Percentiles rank a stretch among this genome's conserved stretches.
These are phyloP conservation scores for Trypoxylon attenuatum DNA, from an alignment of 2,888 invertebrate genomes.

Conservation along the genomic window DNA sequence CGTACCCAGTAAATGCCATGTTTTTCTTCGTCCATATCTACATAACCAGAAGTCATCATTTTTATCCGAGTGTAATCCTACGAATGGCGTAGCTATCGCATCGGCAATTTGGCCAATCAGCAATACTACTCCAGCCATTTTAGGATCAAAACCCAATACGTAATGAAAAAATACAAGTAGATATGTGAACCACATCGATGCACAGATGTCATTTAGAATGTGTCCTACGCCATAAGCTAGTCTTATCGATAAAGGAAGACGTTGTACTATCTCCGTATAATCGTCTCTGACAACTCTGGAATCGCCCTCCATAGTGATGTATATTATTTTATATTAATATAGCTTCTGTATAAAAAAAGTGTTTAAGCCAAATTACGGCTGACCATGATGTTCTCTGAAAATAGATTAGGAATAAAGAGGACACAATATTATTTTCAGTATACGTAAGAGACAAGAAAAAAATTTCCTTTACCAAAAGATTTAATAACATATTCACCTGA, in stretches of 20 bases:
- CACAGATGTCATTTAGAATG: slow-evolving; percentile 93
- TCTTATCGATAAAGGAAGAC: slow-evolving; percentile 72
- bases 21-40: slow-evolving; percentile 87
- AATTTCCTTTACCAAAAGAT: too few relatives aligned
- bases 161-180: slow-evolving; percentile 87
- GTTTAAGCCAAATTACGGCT: too few relatives aligned
- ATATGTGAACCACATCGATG: slow-evolving; percentile 96
- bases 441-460: too few relatives aligned
- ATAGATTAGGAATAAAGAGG: too few relatives aligned
- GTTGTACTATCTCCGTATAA: slow-evolving; percentile 75
- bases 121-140: slow-evolving; percentile 79
- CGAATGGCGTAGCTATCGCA: slow-evolving; percentile 90
- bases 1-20: slow-evolving; percentile 92
- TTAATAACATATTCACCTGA: too few relatives aligned
- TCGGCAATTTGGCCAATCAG: slow-evolving; percentile 91
- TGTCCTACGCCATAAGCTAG: slow-evolving; percentile 88
- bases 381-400: too few relatives aligned
- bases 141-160: slow-evolving; percentile 75
- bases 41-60: slow-evolving; percentile 81
- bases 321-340: too few relatives aligned
- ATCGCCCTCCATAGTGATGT: slow-evolving; percentile 56
- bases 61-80: slow-evolving; percentile 89
- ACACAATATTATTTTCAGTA: too few relatives aligned
- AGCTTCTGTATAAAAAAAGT: background rate
- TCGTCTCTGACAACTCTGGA: slow-evolving; percentile 64